Base-by-base conservation (phyloP, 2,113 vertebrate species). In the Garra rufa region DNA sequence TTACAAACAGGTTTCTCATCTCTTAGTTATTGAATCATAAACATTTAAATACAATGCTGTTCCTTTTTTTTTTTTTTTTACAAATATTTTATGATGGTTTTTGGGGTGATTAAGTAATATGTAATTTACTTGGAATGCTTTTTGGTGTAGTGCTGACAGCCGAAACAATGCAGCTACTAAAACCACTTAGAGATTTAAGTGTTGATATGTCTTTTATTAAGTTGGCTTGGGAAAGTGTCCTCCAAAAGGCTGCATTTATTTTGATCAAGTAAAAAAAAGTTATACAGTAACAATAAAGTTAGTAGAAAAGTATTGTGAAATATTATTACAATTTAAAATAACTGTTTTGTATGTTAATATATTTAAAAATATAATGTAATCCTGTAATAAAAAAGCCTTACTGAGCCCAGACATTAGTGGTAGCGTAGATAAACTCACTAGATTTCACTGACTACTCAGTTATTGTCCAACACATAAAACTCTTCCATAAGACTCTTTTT, bases 1-100 rank as follows among this genome's bases (percentile, higher is more conserved):
- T 93, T 99, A 76, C 97, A 98, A 90, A 96, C 94, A 95, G 97
- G 98, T 98, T 26, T n/a, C 6, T 46, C 41, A 24, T 26, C 41
- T 73, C n/a, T 71, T 44, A 44, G 10, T 44, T 34, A 43, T 34
- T 43, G 34, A 70, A 41, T 43, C 19, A 6, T 41, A n/a, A 24
- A 11, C 19, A n/a, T 2, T 43, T 9, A 24, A 57, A 57, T 57
- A n/a, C 8, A n/a, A n/a, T 55, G 8, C 52, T 3, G 19, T 52
- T 19, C 6, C 17, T 50, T 19, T 52, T 52, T 34, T 19, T 17
- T 50, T 50, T 19, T 52, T 52, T 34, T 34, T 34, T 34, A 55
- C 19, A 55, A 17, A 17, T 21, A 19, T 55, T 55, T 55, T 21
- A 7, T 55, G 52, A 7, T n/a, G 52, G 21, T 21, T 7, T 52